Base-by-base conservation (phyloP, 2,888 invertebrate genomes). In the Brenthis daphne region DNA sequence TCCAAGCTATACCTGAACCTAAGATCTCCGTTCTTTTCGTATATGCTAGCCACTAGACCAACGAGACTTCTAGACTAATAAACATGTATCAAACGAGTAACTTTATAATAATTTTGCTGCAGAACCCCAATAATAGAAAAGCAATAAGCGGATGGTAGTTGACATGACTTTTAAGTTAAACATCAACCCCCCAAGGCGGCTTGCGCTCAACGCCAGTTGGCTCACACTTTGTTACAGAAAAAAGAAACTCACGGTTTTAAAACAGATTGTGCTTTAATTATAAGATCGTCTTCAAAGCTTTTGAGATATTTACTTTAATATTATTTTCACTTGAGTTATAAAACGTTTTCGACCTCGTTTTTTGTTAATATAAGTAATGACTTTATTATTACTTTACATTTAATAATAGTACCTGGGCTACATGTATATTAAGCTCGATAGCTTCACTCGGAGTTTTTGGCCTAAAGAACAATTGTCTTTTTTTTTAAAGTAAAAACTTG, bases 151-250 rank as follows among this genome's bases (percentile, higher is more conserved):
- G 37, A 13, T 37, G 53, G 16, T 50, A 16, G 16, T 53, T 37
- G 33, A 55, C 33, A 50, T 56, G 55, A 55, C 61, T 48, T 56
- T 55, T 13, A 61, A 67, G 33, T 33, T 55, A 13, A 67, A 61
- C 48, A 14, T 14, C 5, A 66, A 53, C 58, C 60, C 47, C 37
- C n/a, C 50, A 11, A 12, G 24, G 54, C 6, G 47, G 29, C 6
- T 47, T 16, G 60, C 51, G 54, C 53, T 37, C 54, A 57, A 14
- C 54, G 16, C 6, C 53, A 37, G 48, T 47, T 11, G 33, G 16
- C 13, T 51, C 29, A 16, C 50, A 61, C 33, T 60, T 60, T 48
- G 58, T 29, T 33, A 66, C 58, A 54, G 29, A 51, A 58, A 66
- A 65, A 43, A 43, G 11, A 8, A 43, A 43, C 11, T 29, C 51